Evolutionary conservation across 1,140 invertebrate genomes (phyloP), one percentile per base, ranked within the genome.

Genomic region (Formica exsecta): DNA sequence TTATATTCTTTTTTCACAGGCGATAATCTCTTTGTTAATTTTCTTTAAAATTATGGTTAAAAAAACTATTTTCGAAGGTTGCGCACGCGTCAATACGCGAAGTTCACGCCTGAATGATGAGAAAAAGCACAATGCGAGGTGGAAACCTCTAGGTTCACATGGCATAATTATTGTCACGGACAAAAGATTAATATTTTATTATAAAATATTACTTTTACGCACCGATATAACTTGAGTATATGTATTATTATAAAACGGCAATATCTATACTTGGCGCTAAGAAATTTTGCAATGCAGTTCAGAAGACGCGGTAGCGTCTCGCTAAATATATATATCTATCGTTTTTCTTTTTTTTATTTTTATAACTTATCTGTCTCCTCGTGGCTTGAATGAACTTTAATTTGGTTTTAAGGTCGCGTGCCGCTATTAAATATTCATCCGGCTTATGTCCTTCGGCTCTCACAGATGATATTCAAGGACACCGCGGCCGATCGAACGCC

Each of bases 391-490:
- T 62, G 79, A 83, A 83, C 68, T 70, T 83, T 73, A 61, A 83
- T 74, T 74, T 61, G 54, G 25, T 61, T 70, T 73, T 73, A 41
- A 29, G 48, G 41, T 71, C 57, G 44, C 41, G 71, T 2, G 44
- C 32, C 13, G 41, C 48, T 41, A 32, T 65, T 74, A 76, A 62
- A 89, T 75, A 80, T 89, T 89, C 85, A 80, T 29, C 25, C 44
- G 22, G 25, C 44, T 61, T 11, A 51, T 32, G 86, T 90, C 86
- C 89, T 87, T 87, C 89, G 89, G 77, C 81, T 90, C 75, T 81
- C 89, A 54, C 86, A 51, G 71, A 87, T 71, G 88, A 87, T 90
- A 85, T 90, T 90, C 89, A 90, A 90, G 89, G 89, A 90, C 89
- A 87, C 5, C 75, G 75, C 3, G 62, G 38, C 36, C 89, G 89